Evolutionary conservation across 2,113 vertebrate genomes (phyloP).

Genomic region (Eudyptes chrysolophus): DNA sequence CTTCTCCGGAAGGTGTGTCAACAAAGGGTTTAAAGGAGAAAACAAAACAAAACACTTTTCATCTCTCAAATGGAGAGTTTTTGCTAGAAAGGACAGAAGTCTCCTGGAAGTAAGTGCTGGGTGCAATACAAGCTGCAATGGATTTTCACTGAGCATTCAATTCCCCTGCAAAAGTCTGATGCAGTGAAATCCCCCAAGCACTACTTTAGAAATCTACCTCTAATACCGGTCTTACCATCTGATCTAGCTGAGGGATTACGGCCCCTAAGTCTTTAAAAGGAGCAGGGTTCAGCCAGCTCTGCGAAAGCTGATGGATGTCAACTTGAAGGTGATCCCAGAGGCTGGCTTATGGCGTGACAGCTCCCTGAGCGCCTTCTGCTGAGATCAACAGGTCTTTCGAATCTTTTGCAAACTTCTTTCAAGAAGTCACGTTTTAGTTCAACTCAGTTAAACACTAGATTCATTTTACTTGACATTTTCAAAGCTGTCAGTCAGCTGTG

Average conservation of each 20-base stretch:
- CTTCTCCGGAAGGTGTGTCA: slow-evolving; percentile 39
- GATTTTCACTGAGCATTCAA: neutral
- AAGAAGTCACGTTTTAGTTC: neutral
- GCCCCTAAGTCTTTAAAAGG: slow-evolving; percentile 25
- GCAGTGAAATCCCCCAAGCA: neutral
- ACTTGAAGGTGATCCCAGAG: slow-evolving; percentile 21
- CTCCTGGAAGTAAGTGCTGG: neutral
- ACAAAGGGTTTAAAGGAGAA: slow-evolving; percentile 20
- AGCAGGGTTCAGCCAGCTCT: neutral
- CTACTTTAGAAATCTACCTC: neutral
- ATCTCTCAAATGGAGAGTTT: neutral
- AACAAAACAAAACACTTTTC: neutral
- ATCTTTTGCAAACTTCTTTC: slow-evolving; percentile 4
- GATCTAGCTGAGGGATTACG: neutral
- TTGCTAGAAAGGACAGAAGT: neutral
- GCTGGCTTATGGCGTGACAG: neutral
- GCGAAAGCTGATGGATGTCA: neutral
- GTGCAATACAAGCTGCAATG: neutral
- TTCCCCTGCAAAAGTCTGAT: neutral
- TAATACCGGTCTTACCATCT: neutral
- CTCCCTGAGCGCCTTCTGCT: neutral
- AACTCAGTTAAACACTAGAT: neutral
- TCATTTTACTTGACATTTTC: neutral
- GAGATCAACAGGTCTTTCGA: slow-evolving; percentile 35
- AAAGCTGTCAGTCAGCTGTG: neutral